Conservation (phyloP, 2,113 vertebrate genomes). For the Tricholaema leucomelas region DNA sequence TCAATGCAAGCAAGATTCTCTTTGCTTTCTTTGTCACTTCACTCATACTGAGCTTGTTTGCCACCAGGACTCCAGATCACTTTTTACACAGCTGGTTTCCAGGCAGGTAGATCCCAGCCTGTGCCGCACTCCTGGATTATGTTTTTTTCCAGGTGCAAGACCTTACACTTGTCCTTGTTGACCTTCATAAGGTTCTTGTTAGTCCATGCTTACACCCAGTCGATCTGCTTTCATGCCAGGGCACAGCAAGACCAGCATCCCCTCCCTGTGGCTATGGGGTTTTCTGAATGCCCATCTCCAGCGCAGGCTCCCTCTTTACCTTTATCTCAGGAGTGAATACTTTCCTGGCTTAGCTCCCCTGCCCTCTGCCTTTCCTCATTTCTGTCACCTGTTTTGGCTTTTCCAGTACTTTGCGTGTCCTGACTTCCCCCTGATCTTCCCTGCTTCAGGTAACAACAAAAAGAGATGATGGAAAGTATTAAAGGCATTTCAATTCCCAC, state of each 20-base stretch:
- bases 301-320: not conserved
- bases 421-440: not conserved
- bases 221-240: rapidly evolving
- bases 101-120: not conserved
- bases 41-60: not conserved
- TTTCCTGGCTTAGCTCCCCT: not conserved
- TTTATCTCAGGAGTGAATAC: not conserved
- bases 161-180: not conserved
- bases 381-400: not conserved
- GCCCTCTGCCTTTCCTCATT: not conserved
- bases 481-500: not conserved
- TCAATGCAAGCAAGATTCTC: not conserved
- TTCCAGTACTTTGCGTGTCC: not conserved
- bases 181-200: no score
- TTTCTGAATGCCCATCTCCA: not conserved
- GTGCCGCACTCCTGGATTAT: not conserved
- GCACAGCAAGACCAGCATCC: not conserved
- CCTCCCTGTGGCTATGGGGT: not conserved
- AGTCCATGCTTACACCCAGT: not conserved
- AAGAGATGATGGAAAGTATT: not conserved
- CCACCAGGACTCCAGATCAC: not conserved
- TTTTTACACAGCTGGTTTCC: not conserved
- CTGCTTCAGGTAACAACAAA: not conserved
- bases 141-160: not conserved
- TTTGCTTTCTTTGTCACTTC: not conserved